Percentiles rank a stretch among this genome's conserved stretches.
Evolutionary conservation across 2,797 vertebrate genomes (phyloP).

Genomic region (Triplophysa bombifrons): DNA sequence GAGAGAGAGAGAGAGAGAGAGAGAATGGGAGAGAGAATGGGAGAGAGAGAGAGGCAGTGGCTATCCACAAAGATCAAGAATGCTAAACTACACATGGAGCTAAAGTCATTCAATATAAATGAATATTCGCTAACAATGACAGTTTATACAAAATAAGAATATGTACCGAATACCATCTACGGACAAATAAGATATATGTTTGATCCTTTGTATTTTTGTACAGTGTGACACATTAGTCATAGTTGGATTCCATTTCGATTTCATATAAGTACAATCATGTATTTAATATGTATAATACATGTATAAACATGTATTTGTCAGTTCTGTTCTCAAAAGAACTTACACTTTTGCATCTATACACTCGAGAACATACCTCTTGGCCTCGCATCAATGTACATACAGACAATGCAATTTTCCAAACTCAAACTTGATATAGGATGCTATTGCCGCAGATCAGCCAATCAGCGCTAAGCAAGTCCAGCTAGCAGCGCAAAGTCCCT

Average conservation of each 20-base stretch:
- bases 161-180: no score
- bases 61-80: neutral
- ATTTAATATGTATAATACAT: no score
- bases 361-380: no score
- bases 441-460: slow-evolving; percentile 25
- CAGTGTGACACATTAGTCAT: neutral
- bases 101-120: neutral
- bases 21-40: no score
- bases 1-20: slow-evolving; percentile 12
- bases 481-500: no score
- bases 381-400: no score
- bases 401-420: neutral
- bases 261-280: no score
- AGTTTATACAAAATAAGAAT: neutral
- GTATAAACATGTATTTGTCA: neutral
- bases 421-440: neutral
- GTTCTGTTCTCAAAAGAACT: neutral
- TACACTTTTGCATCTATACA: neutral
- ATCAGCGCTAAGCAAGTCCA: slow-evolving; percentile 37
- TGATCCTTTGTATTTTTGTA: neutral
- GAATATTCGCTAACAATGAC: neutral
- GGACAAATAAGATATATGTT: no score
- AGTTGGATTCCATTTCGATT: neutral
- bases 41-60: no score
- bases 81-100: neutral